Conservation (phyloP, 53 echinoderm and acorn worm species). For the Echinometra lucunter region DNA sequence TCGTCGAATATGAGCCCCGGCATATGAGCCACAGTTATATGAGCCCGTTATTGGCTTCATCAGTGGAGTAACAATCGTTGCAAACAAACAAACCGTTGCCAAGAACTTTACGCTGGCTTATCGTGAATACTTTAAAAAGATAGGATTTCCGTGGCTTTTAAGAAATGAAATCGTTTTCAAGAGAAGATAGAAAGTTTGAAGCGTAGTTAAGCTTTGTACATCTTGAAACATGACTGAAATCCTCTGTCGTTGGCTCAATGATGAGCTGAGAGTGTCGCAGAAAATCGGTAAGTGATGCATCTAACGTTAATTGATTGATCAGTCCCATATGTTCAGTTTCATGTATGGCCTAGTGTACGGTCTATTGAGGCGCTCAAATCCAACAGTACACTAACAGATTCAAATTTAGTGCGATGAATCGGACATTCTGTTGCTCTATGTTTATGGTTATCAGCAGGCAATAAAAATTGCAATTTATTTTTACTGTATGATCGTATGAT, state of each 20-base stretch:
- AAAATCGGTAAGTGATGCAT: conserved; percentile 75
- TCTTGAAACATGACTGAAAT: conserved; percentile 89
- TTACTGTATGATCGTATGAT: no score
- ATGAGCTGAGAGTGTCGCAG: conserved; percentile 86
- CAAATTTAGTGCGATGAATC: no score
- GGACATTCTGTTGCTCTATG: no score
- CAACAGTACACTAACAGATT: no score
- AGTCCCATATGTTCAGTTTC: conserved; percentile 37
- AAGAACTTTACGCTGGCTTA: conserved; percentile 45
- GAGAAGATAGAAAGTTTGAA: not conserved
- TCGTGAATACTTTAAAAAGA: not conserved
- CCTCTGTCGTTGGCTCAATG: conserved; percentile 95
- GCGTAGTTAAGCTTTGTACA: not conserved
- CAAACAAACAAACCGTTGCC: conserved; percentile 87
- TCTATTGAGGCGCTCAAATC: no score
- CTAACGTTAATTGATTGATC: conserved; percentile 12
- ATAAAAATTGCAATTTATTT: no score
- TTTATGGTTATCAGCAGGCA: no score
- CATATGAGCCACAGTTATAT: no score
- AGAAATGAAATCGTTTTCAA: conserved; percentile 26
- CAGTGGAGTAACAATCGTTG: conserved; percentile 17
- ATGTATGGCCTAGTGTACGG: not conserved
- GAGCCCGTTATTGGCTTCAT: no score
- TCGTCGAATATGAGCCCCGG: no score
- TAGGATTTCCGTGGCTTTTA: not conserved